phyloP scores from a whole-genome alignment of 2,888 invertebrate species.

The Alitta virens region DNA sequence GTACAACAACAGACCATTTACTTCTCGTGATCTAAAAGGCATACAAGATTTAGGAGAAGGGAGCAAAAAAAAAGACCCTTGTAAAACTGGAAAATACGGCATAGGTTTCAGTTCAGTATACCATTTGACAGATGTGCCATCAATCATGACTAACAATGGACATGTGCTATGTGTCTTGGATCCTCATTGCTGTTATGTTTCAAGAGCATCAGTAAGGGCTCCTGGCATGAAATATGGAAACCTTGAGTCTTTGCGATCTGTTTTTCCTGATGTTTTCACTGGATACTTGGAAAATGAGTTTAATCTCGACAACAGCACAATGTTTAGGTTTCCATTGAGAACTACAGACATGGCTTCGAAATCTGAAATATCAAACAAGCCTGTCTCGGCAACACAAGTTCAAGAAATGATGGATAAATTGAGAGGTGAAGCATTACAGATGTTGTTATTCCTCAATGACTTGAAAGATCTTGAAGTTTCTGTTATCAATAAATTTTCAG shows the following conservation, averaged over 20 bases:
- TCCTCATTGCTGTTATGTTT: constrained; percentile 39
- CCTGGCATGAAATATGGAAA: constrained; percentile 32
- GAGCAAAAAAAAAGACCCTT: constrained; percentile 42
- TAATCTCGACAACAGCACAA: constrained; percentile 29
- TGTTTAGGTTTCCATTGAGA: constrained; percentile 47
- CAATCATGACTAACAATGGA: constrained; percentile 37
- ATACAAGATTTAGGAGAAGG: constrained; percentile 48
- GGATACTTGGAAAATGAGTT: constrained; percentile 36
- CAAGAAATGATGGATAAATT: constrained; percentile 31
- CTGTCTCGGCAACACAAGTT: constrained; percentile 22
- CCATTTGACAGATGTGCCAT: constrained; percentile 49
- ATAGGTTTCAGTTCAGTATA: constrained; percentile 53
- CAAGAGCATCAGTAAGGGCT: constrained; percentile 26
- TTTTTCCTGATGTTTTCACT: constrained; percentile 30
- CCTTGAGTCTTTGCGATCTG: constrained; percentile 13
- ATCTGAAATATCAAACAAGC: constrained; percentile 35
- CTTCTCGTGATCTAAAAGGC: constrained; percentile 40
- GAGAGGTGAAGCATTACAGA: constrained; percentile 31
- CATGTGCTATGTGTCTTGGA: constrained; percentile 44
- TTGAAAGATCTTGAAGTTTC: constrained; percentile 32
- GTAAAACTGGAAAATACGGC: constrained; percentile 51
- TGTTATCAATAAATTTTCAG: constrained; percentile 21
- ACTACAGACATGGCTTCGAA: constrained; percentile 29
- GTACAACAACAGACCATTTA: constrained; percentile 47
- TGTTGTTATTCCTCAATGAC: constrained; percentile 42